Evolutionary conservation across 2,888 invertebrate genomes (phyloP), one percentile per base, ranked within the genome.

Genomic region (Sinhomidia bicolor): DNA sequence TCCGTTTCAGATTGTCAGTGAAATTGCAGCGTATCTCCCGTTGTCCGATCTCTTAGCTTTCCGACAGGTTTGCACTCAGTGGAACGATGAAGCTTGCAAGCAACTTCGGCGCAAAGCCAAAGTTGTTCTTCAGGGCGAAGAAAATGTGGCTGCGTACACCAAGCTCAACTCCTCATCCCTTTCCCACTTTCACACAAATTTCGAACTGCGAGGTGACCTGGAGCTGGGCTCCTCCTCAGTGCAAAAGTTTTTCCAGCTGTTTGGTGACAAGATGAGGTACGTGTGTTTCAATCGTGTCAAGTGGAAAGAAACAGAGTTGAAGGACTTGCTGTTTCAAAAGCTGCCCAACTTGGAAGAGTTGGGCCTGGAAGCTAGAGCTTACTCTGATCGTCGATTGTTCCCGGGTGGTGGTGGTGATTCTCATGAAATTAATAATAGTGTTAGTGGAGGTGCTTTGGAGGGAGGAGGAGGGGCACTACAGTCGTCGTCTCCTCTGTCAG

Each of bases 241-340:
- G 80, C 57, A 80, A 83, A 82, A 83, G 57, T 91, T 91, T 79
- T 91, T 90, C 44, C 57, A 84, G 12, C 5, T 54, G 6, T 90
- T 90, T 62, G 91, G 91, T 12, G 44, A 44, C 0, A 68, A 76
- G 47, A 86, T 91, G n/a, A 86, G 87, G n/a, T 91, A 62, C 54
- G 78, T 90, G 17, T 91, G 86, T 76, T 87, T 91, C 32, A 91
- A 91, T 57, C 91, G 91, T 44, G 90, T 91, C 36, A 88, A 89
- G 12, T 91, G 91, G 91, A 88, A 76, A 29, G 91, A 90, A 29
- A 81, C 60, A 9, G 89, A 89, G 29, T 76, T 91, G 26, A 79
- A 79, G 17, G 88, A 90, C 29, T 60, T 91, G 20, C 41, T 91
- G 47, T 91, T 91, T 74, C 86, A 89, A 29, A 85, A 85, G 76